Base-by-base conservation (phyloP, 1,140 invertebrate genomes). In the Megathymus violae region DNA sequence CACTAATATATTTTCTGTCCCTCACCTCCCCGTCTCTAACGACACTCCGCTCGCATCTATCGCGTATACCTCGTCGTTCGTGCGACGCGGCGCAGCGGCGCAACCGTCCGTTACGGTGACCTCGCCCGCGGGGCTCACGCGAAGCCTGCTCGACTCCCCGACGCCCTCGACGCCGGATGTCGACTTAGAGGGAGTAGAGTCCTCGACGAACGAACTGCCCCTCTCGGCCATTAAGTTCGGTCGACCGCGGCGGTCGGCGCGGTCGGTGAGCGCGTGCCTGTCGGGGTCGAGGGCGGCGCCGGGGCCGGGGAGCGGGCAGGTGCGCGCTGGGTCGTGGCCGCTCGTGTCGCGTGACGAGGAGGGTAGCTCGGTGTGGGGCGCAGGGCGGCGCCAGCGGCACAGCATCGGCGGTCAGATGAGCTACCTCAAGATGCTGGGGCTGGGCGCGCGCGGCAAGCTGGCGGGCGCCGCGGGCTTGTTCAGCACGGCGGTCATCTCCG, bases 181-280 rank as follows among this genome's bases (percentile, higher is more conserved):
- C 60, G 76, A 83, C 76, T 67, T 82, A 69, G 83, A 82, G 58
- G 82, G 82, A 67, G 78, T 82, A 47, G 86, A 90, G 68, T 93
- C 92, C 1, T 91, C 92, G 10, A 94, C 93, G 44, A 94, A 94
- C 82, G 93, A 94, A 80, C 76, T 94, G 67, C 93, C 93, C 27
- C 78, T 94, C 59, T 93, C 93, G 47, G 92, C 93, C 67, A 92
- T 93, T 62, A 85, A 80, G 70, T 91, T 91, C 74, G 81, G 62
- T 7, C 43, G 61, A 59, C 62, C 43, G 62, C 43, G 48, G 48
- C 48, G 88, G 78, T 27, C n/a, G 40, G 17, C 64, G 69, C 62
- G 67, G n/a, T n/a, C n/a, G n/a, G n/a, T n/a, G n/a, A n/a, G n/a
- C n/a, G n/a, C n/a, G n/a, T n/a, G n/a, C n/a, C n/a, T n/a, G n/a